These are phyloP conservation scores for Eidolon helvum DNA, from an alignment of 2,113 vertebrate genomes.

Conservation along the genomic window DNA sequence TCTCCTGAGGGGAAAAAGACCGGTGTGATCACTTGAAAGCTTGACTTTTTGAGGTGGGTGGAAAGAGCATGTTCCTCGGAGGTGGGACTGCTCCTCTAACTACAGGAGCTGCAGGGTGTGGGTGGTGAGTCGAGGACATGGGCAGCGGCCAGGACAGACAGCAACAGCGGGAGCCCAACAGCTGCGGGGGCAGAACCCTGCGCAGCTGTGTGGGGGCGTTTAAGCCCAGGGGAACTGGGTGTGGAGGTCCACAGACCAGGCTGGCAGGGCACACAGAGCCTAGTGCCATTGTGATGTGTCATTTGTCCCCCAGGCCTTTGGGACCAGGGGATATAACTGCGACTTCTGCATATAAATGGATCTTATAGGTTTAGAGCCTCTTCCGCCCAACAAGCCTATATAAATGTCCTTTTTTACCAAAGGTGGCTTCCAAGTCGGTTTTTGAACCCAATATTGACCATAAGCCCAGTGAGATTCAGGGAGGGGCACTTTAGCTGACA, in stretches of 20 bases:
- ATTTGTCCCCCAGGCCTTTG: background rate
- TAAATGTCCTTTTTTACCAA: background rate
- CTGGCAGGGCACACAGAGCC: background rate
- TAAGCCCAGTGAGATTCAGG: background rate
- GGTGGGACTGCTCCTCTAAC: accelerated
- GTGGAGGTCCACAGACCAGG: background rate
- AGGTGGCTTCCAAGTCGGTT: background rate
- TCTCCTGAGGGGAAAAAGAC: background rate
- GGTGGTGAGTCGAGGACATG: background rate
- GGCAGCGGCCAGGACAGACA: background rate
- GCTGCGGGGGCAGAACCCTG: background rate
- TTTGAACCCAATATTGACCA: background rate
- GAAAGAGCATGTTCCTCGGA: background rate
- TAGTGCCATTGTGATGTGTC: background rate
- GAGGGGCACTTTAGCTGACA: background rate
- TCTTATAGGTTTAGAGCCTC: background rate
- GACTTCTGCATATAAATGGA: background rate
- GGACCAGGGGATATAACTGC: background rate
- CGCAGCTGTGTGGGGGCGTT: background rate
- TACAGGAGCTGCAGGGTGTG: background rate
- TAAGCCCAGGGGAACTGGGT: background rate
- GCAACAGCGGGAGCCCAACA: background rate
- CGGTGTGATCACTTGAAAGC: background rate
- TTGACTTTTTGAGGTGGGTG: background rate
- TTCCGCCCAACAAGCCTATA: background rate